Conservation (phyloP, 2,888 invertebrate genomes). For the Dasypogon diadema region DNA sequence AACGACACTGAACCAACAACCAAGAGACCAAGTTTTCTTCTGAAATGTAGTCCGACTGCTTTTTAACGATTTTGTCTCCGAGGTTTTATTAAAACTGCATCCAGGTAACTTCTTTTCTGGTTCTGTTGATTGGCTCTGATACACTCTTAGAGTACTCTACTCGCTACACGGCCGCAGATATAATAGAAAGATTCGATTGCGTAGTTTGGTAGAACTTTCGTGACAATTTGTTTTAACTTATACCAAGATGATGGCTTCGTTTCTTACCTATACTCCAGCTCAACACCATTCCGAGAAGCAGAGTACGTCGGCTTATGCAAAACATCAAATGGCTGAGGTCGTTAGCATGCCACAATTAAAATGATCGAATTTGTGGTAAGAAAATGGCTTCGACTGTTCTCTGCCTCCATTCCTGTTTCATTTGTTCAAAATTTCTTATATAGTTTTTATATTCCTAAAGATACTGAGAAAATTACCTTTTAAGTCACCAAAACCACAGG, state of each 20-base stretch:
- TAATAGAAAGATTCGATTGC: conserved; percentile 35
- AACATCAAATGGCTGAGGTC: conserved; percentile 8
- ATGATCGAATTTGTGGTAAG: not conserved
- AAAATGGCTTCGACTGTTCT: not conserved
- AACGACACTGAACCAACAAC: conserved; percentile 51
- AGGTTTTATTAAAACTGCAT: conserved; percentile 47
- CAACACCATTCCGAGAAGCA: not conserved
- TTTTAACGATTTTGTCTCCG: conserved; percentile 52
- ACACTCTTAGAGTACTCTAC: conserved; percentile 23
- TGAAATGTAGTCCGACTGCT: conserved; percentile 52
- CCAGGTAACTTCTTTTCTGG: conserved; percentile 42
- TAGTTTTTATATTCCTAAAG: not conserved
- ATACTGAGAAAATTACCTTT: not conserved
- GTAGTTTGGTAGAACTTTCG: conserved; percentile 51
- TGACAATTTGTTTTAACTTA: conserved; percentile 53
- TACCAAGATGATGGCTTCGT: conserved; percentile 11
- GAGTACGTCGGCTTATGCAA: conserved; percentile 6
- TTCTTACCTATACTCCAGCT: not conserved
- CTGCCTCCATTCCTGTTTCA: not conserved
- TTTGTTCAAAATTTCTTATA: not conserved
- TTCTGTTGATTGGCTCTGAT: conserved; percentile 25
- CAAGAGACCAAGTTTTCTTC: conserved; percentile 47
- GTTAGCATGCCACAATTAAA: conserved; percentile 26
- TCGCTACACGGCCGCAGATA: conserved; percentile 13
- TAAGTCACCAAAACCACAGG: not conserved